phyloP scores from a whole-genome alignment of 2,113 vertebrate species.

The Nettapus auritus region DNA sequence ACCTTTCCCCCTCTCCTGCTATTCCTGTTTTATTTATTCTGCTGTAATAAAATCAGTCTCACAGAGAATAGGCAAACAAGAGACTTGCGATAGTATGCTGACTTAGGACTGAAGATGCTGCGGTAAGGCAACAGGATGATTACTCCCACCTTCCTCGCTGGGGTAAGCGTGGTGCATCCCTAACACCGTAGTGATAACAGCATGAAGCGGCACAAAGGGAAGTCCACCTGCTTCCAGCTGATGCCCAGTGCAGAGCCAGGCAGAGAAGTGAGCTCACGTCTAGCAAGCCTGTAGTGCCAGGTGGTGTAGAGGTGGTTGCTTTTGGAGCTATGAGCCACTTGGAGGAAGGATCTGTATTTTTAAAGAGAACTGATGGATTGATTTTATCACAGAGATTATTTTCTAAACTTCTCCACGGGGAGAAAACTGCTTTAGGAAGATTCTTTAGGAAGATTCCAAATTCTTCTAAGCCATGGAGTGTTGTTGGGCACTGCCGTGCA shows the following conservation, averaged over 20 bases:
- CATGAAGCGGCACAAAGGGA: accelerated
- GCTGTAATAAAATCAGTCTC: not conserved
- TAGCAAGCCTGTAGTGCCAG: not conserved
- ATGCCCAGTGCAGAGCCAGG: not conserved
- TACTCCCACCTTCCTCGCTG: not conserved
- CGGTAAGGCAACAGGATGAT: not conserved
- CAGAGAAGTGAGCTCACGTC: not conserved
- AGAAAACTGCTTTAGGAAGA: not conserved
- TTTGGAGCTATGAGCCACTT: not conserved
- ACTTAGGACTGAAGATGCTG: not conserved
- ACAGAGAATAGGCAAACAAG: not conserved
- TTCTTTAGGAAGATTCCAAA: not conserved
- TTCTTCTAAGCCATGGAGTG: not conserved
- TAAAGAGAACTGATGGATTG: not conserved
- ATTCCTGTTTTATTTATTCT: constrained; percentile 17
- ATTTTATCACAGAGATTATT: not conserved
- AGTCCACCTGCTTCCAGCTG: not conserved
- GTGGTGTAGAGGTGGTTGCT: not conserved
- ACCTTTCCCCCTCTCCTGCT: not conserved
- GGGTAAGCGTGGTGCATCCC: not conserved
- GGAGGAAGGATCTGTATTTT: not conserved
- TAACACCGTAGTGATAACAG: not conserved
- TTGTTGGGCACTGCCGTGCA: not conserved
- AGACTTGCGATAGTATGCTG: not conserved
- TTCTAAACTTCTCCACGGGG: not conserved